phyloP scores from a whole-genome alignment of 2,888 invertebrate species.

The Nineta flava region DNA sequence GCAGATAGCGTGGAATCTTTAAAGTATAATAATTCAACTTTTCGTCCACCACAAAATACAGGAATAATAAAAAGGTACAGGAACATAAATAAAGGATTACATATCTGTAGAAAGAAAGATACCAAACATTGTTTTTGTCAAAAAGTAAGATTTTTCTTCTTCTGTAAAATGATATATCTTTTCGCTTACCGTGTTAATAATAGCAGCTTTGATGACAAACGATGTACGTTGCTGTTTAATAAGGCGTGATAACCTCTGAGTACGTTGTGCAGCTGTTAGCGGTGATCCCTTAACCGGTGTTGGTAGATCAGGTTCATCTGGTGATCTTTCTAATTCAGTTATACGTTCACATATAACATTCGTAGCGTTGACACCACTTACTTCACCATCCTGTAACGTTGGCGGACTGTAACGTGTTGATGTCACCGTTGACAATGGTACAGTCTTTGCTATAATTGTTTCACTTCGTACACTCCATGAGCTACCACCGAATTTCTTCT shows the following conservation, averaged over 20 bases:
- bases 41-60: too few relatives aligned
- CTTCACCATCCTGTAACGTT: conserved; percentile 18
- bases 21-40: too few relatives aligned
- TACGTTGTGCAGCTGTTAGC: conserved; percentile 50
- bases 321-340: conserved; percentile 6
- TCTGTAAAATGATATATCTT: too few relatives aligned
- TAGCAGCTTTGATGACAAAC: conserved; percentile 18
- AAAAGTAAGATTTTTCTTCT: too few relatives aligned
- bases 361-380: conserved; percentile 10
- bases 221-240: conserved; percentile 46
- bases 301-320: conserved; percentile 13
- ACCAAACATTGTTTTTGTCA: too few relatives aligned
- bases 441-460: conserved; percentile 50
- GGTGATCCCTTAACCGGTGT: conserved; percentile 34
- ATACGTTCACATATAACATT: conserved; percentile 23
- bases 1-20: too few relatives aligned
- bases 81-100: too few relatives aligned
- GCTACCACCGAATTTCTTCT: conserved; percentile 52
- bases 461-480: conserved; percentile 59
- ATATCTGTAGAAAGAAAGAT: too few relatives aligned
- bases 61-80: too few relatives aligned
- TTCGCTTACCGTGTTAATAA: conserved; percentile 4
- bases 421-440: conserved; percentile 56
- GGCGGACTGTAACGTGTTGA: conserved; percentile 35
- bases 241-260: conserved; percentile 47